phyloP scores from a whole-genome alignment of 2,888 invertebrate genomes.

The Monoplex corrugatus region DNA sequence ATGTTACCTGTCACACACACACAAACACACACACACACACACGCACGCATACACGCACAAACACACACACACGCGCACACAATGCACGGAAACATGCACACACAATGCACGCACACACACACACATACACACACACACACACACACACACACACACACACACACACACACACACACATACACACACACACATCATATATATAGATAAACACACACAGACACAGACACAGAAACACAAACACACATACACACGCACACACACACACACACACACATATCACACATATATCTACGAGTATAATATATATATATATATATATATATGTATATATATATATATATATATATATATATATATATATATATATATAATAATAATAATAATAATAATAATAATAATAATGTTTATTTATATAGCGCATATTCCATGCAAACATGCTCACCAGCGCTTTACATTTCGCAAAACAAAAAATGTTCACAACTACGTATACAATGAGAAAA shows the following conservation, averaged over 20 bases:
- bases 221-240: not conserved
- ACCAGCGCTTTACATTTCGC: too few relatives aligned
- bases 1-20: slow-evolving; percentile 68
- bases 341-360: not conserved
- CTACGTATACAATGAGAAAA: too few relatives aligned
- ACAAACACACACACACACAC: not conserved
- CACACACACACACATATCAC: too few relatives aligned
- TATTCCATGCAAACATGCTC: too few relatives aligned
- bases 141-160: slow-evolving; percentile 14
- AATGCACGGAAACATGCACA: not conserved
- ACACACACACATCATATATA: not conserved
- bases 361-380: too few relatives aligned
- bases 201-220: not conserved
- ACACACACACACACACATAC: not conserved
- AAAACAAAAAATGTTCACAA: too few relatives aligned
- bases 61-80: not conserved
- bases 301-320: not conserved
- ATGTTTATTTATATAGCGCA: too few relatives aligned
- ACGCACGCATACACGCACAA: not conserved
- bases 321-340: not conserved
- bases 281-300: too few relatives aligned
- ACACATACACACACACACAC: not conserved
- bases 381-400: too few relatives aligned
- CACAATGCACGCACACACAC: slow-evolving; percentile 14
- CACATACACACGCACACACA: not conserved